Base-by-base conservation (phyloP, 2,888 invertebrate species). In the Hirtodrosophila confusa region DNA sequence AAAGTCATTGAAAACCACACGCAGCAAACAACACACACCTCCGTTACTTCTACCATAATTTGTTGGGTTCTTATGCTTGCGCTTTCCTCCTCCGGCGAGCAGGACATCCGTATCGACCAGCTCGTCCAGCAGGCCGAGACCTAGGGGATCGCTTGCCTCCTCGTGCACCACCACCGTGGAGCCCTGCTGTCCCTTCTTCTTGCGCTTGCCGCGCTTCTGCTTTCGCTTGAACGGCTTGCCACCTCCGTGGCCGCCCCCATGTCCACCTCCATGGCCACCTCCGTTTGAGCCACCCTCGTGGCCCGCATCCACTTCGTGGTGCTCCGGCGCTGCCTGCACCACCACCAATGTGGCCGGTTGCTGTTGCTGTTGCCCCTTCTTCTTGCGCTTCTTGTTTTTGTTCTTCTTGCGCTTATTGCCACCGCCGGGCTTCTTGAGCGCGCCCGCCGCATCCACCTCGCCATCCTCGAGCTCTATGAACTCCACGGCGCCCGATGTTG, bases 11-110 rank as follows among this genome's bases (percentile, higher is more conserved):
- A 87, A 90, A 89, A 89, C 80, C 83, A 88, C 89, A 89, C 89
- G 80, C 89, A 90, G 88, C 84, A 85, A 85, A 85, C 84, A 90
- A 90, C 89, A 89, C 89, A 89, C 90, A 90, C 90, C 90, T 90
- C 90, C 90, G 83, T 88, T 89, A 90, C 90, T 90, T 91, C 91
- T 92, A 92, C 92, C 91, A 91, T 91, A 90, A 89, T 91, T 91
- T 73, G 86, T 79, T 75, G 90, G 89, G 67, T 83, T 75, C 78
- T 90, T 91, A 67, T 88, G 85, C 76, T 90, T 90, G 74, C 82
- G 88, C 62, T 88, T 90, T 62, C 78, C 78, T 44, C 75, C 69
- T n/a, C 45, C 27, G 24, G 23, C 50, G 31, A 72, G 39, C 40
- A 70, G 68, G 41, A 76, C 78, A 3, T 74, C 80, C 4, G 74